Evolutionary conservation across 2,113 vertebrate genomes (phyloP).

Genomic region (Elanoides forficatus): DNA sequence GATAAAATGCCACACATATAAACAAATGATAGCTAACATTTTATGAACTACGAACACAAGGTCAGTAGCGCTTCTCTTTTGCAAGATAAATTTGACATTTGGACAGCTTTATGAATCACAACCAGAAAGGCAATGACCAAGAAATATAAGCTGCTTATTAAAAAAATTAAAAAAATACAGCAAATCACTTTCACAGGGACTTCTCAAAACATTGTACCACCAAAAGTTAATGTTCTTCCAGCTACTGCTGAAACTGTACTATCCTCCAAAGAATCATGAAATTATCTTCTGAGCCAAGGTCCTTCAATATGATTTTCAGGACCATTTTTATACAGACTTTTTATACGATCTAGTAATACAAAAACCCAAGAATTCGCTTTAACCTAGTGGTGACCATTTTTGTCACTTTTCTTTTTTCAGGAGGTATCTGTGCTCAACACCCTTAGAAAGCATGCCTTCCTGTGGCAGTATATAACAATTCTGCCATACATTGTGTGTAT

Average conservation of each 20-base stretch:
- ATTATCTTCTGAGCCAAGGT: not conserved
- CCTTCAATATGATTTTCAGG: not conserved
- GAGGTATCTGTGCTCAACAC: not conserved
- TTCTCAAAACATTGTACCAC: not conserved
- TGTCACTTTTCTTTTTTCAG: not conserved
- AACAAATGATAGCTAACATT: not conserved
- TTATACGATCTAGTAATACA: not conserved
- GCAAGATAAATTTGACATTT: conserved; percentile 7
- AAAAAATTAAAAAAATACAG: not conserved
- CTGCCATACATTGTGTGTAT: not conserved
- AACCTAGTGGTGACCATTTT: not conserved
- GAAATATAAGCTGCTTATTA: not conserved
- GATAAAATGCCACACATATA: not conserved
- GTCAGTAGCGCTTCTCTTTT: not conserved
- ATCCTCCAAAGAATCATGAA: not conserved
- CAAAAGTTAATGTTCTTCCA: not conserved
- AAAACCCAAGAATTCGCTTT: not conserved
- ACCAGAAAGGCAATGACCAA: not conserved
- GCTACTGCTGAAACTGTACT: not conserved
- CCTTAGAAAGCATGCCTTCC: not conserved
- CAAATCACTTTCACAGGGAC: not conserved
- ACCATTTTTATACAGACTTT: not conserved
- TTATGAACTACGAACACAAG: conserved; percentile 43
- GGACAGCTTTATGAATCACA: not conserved
- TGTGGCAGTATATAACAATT: not conserved